phyloP scores from a whole-genome alignment of 1,140 invertebrate species.

The Paralvinella palmiformis region DNA sequence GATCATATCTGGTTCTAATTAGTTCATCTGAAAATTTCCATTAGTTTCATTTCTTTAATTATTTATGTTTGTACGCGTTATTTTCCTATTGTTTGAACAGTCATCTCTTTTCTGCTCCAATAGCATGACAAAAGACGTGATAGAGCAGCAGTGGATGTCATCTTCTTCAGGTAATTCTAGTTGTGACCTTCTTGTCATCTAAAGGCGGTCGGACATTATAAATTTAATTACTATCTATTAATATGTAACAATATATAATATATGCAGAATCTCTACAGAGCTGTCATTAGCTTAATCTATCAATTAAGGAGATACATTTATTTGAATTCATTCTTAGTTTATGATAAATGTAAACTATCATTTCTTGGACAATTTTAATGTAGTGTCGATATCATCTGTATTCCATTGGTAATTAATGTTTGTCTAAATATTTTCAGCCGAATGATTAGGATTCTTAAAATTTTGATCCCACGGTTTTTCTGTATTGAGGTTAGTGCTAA shows the following conservation, averaged over 20 bases:
- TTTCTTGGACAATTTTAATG: neutral
- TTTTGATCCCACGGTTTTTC: slow-evolving; percentile 71
- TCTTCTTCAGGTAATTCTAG: slow-evolving; percentile 61
- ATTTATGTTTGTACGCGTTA: no score
- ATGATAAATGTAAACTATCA: neutral
- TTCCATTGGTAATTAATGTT: slow-evolving; percentile 15
- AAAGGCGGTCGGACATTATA: neutral
- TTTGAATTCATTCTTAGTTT: slow-evolving; percentile 4
- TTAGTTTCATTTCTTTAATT: no score
- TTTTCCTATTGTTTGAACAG: no score
- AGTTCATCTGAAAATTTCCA: no score
- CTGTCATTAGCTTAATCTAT: neutral
- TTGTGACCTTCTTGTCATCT: neutral
- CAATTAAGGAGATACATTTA: neutral
- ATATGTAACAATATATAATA: neutral
- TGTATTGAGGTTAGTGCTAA: slow-evolving; percentile 47
- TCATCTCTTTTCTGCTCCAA: no score
- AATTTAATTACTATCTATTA: neutral
- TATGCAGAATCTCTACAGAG: neutral
- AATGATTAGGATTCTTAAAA: slow-evolving; percentile 67
- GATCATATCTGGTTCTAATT: no score
- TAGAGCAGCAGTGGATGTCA: slow-evolving; percentile 78
- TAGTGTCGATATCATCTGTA: neutral
- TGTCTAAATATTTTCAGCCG: slow-evolving; percentile 60
- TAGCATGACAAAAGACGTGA: no score